Evolutionary conservation across 2,888 invertebrate genomes (phyloP).

Genomic region (Cephus rjabovi): DNA sequence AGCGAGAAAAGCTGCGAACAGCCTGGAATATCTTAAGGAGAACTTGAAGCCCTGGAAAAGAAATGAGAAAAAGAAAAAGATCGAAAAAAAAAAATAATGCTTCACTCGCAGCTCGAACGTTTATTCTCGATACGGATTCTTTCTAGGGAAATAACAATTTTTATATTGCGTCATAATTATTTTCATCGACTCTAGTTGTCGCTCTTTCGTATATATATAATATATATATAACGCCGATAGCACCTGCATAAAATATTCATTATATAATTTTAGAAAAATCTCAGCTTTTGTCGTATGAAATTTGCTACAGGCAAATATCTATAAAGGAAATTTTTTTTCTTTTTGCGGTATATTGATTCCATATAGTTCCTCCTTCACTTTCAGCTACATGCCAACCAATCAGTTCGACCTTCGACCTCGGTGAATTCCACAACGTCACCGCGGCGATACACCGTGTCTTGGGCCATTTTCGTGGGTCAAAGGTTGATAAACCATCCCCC

Average conservation of each 20-base stretch:
- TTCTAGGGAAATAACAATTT: not conserved
- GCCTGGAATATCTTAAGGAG: not conserved
- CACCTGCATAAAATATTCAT: not conserved
- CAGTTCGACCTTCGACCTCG: slow-evolving; percentile 10
- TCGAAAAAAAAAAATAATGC: not conserved
- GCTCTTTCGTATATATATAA: not conserved
- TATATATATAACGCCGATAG: not conserved
- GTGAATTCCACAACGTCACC: slow-evolving; percentile 12
- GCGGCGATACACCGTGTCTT: slow-evolving; percentile 43
- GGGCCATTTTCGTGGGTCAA: slow-evolving; percentile 46
- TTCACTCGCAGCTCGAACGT: not conserved
- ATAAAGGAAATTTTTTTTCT: not conserved
- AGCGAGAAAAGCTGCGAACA: not conserved
- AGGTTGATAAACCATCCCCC: slow-evolving; percentile 15
- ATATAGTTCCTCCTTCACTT: not conserved
- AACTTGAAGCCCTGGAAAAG: not conserved
- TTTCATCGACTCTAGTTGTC: not conserved
- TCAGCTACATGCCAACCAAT: not conserved
- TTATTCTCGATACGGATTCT: not conserved
- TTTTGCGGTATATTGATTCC: not conserved
- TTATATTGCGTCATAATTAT: not conserved
- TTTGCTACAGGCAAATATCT: not conserved
- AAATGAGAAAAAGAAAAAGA: too few relatives aligned
- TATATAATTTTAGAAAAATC: not conserved
- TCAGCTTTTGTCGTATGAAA: not conserved